Percentiles rank a stretch among this genome's conserved stretches.
Conservation (phyloP, 2,797 vertebrate genomes). For the Parauchenoglanis punctatus region DNA sequence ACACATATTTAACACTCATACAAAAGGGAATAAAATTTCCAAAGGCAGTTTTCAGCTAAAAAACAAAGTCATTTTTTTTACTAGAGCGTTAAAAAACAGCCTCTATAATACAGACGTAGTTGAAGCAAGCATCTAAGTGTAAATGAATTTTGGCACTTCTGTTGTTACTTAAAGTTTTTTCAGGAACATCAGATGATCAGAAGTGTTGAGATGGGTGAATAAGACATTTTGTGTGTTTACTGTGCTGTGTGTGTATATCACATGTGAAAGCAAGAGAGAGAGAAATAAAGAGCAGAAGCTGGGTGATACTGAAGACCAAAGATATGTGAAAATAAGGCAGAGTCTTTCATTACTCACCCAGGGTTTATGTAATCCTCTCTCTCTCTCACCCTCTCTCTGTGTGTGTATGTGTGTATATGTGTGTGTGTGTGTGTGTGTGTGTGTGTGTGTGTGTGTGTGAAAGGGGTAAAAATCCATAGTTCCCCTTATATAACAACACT, state of each 20-base stretch:
- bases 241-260: not conserved
- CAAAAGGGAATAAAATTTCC: not conserved
- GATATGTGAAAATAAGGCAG: not conserved
- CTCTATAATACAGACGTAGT: not conserved
- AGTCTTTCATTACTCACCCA: not conserved
- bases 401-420: slow-evolving; percentile 1
- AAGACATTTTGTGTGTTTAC: not conserved
- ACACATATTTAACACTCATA: not conserved
- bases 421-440: not conserved
- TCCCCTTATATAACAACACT: not conserved
- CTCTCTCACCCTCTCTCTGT: not conserved
- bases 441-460: not conserved
- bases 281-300: not conserved
- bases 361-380: not conserved
- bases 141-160: not conserved
- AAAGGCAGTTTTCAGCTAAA: not conserved
- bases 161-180: not conserved
- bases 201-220: slow-evolving; percentile 20
- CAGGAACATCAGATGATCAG: slow-evolving; percentile 20
- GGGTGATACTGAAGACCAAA: not conserved
- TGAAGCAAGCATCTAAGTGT: not conserved
- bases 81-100: not conserved
- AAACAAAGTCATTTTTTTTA: not conserved
- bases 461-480: not conserved
- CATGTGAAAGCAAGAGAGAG: not conserved